Percentiles rank a stretch among this genome's conserved stretches.
Evolutionary conservation across 2,888 invertebrate species (phyloP).

Genomic region (Odontocerum albicorne): DNA sequence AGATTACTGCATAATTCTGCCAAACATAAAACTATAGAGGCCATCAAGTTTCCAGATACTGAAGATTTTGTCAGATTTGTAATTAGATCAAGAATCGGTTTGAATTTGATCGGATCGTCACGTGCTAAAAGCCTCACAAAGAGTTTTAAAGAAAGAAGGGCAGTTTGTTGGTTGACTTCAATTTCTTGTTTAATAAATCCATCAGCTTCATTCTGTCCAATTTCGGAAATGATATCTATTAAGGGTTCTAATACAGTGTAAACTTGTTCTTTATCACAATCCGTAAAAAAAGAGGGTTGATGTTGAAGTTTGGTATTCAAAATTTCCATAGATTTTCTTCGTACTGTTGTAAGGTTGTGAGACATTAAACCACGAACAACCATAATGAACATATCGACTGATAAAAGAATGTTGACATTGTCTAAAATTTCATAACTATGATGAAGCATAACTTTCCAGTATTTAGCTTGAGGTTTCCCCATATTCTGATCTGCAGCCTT

Average conservation of each 20-base stretch:
- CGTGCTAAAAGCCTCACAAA: slow-evolving; percentile 73
- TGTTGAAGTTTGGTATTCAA: slow-evolving; percentile 79
- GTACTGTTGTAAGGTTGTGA: slow-evolving; percentile 70
- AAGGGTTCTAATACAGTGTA: slow-evolving; percentile 64
- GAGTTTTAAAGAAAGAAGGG: slow-evolving; percentile 79
- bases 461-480: slow-evolving; percentile 64
- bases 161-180: slow-evolving; percentile 77
- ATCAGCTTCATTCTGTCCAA: slow-evolving; percentile 48
- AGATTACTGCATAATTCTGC: slow-evolving; percentile 78
- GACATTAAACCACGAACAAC: slow-evolving; percentile 74
- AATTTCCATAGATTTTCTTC: slow-evolving; percentile 82
- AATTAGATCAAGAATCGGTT: slow-evolving; percentile 67
- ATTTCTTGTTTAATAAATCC: slow-evolving; percentile 55
- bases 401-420: slow-evolving; percentile 76
- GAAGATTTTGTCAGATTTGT: slow-evolving; percentile 61
- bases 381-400: slow-evolving; percentile 76
- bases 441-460: slow-evolving; percentile 81
- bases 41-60: slow-evolving; percentile 64
- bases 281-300: slow-evolving; percentile 61
- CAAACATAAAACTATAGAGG: slow-evolving; percentile 74
- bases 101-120: slow-evolving; percentile 69
- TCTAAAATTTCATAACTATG: slow-evolving; percentile 79
- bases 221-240: slow-evolving; percentile 59
- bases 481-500: slow-evolving; percentile 63
- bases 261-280: slow-evolving; percentile 55